Percentiles rank a stretch among this genome's conserved stretches.
Evolutionary conservation across 1,140 invertebrate genomes (phyloP).

Genomic region (Megathymus violae): DNA sequence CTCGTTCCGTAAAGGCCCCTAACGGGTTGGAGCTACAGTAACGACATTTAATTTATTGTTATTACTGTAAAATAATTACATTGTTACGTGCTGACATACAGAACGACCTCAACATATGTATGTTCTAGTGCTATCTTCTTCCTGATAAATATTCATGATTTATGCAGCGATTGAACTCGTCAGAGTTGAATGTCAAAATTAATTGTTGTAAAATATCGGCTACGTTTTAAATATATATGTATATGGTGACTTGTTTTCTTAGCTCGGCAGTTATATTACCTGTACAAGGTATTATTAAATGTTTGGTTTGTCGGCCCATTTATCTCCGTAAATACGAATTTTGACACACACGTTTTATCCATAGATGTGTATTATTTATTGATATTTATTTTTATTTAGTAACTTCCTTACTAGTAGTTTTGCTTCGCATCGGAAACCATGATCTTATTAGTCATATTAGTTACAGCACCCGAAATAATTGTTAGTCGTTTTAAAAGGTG

Average conservation of each 20-base stretch:
- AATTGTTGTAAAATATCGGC: not conserved
- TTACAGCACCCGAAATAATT: too few relatives aligned
- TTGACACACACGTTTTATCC: too few relatives aligned
- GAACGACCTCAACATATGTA: not conserved
- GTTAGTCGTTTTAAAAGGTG: too few relatives aligned
- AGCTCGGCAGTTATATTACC: too few relatives aligned
- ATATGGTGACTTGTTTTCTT: not conserved
- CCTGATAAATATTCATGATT: constrained; percentile 5
- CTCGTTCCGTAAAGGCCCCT: too few relatives aligned
- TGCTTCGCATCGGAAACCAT: too few relatives aligned
- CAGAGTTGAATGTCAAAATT: constrained; percentile 1
- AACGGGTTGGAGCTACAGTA: not conserved
- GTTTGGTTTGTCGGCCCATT: not conserved
- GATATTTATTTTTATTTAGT: too few relatives aligned
- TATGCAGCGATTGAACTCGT: not conserved
- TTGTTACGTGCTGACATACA: not conserved
- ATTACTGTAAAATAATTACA: too few relatives aligned
- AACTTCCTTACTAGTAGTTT: too few relatives aligned
- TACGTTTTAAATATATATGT: not conserved
- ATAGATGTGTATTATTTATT: too few relatives aligned
- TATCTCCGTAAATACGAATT: too few relatives aligned
- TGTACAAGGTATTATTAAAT: not conserved
- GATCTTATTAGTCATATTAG: too few relatives aligned
- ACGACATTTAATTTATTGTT: not conserved
- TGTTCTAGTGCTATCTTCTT: not conserved